A percentile compares a stretch with the other conserved stretches of the same genome.
Evolutionary conservation across 2,797 vertebrate species (phyloP).

Genomic region (Lophotriccus pileatus): DNA sequence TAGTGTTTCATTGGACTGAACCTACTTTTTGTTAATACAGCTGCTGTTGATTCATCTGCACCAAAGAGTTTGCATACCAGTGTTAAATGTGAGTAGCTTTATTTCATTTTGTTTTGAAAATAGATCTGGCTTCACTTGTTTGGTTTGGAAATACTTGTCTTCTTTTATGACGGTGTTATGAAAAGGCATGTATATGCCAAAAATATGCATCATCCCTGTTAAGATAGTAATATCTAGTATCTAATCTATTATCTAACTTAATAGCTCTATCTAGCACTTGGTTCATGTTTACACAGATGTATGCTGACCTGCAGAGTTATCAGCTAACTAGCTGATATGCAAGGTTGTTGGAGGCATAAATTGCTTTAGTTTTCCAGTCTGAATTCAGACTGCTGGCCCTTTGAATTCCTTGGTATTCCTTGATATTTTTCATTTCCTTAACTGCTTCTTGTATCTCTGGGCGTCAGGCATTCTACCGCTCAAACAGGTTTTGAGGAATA

Average conservation of each 20-base stretch:
- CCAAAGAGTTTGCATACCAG: slow-evolving; percentile 58
- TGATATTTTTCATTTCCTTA: neutral
- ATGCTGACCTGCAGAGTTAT: neutral
- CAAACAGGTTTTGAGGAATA: neutral
- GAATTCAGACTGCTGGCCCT: neutral
- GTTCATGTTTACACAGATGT: neutral
- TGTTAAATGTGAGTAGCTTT: slow-evolving; percentile 61
- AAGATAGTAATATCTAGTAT: neutral
- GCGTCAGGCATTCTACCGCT: neutral
- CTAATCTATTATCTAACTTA: neutral
- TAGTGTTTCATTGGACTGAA: neutral
- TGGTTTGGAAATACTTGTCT: slow-evolving; percentile 63
- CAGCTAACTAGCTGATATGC: neutral
- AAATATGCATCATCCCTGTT: neutral
- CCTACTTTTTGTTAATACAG: slow-evolving; percentile 67
- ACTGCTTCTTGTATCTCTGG: neutral
- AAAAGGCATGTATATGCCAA: neutral
- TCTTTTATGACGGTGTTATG: slow-evolving; percentile 11
- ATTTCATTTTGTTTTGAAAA: slow-evolving; percentile 45
- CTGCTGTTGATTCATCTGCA: slow-evolving; percentile 72
- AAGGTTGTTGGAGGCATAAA: neutral
- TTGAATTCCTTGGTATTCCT: neutral
- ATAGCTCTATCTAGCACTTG: neutral
- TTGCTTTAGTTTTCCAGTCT: neutral
- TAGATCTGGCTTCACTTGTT: slow-evolving; percentile 44